Conservation (phyloP, 2,888 invertebrate species). For the Folsomia manolachei region DNA sequence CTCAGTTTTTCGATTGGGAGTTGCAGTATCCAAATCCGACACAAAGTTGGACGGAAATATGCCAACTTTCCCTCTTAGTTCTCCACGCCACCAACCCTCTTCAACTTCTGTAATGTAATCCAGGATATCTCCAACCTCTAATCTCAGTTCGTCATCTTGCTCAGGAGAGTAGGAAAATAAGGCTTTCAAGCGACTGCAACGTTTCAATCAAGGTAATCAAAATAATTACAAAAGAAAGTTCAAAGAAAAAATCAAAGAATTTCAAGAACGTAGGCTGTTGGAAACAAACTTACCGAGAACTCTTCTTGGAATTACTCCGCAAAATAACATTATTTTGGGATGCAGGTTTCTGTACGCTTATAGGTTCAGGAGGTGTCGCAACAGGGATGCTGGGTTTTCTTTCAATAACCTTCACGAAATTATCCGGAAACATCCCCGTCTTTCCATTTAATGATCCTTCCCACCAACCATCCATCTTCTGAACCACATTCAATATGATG, state of each 20-base stretch:
- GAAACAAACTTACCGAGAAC: not conserved
- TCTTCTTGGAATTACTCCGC: constrained; percentile 9
- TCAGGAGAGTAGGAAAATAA: constrained; percentile 88
- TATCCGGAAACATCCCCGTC: constrained; percentile 79
- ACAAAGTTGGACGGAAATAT: constrained; percentile 98
- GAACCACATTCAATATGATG: constrained; percentile 73
- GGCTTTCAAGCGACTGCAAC: constrained; percentile 69
- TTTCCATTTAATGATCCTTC: constrained; percentile 78
- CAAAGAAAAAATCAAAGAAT: not conserved
- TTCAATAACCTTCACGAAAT: constrained; percentile 70
- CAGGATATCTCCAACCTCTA: constrained; percentile 83
- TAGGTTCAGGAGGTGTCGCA: not conserved
- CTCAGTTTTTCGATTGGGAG: constrained; percentile 23
- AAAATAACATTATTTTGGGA: not conserved
- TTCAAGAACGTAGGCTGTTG: not conserved
- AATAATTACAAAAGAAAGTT: not conserved
- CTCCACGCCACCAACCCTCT: constrained; percentile 91
- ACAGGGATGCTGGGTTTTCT: constrained; percentile 11
- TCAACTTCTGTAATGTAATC: constrained; percentile 89
- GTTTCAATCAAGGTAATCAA: not conserved
- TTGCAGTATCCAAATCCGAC: constrained; percentile 55
- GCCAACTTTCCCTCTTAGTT: constrained; percentile 71
- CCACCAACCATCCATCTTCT: constrained; percentile 85
- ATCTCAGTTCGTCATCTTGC: constrained; percentile 86
- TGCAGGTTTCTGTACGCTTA: not conserved